A percentile compares a stretch with the other conserved stretches of the same genome.
Conservation (phyloP, 2,797 vertebrate genomes). For the Natrix natrix region DNA sequence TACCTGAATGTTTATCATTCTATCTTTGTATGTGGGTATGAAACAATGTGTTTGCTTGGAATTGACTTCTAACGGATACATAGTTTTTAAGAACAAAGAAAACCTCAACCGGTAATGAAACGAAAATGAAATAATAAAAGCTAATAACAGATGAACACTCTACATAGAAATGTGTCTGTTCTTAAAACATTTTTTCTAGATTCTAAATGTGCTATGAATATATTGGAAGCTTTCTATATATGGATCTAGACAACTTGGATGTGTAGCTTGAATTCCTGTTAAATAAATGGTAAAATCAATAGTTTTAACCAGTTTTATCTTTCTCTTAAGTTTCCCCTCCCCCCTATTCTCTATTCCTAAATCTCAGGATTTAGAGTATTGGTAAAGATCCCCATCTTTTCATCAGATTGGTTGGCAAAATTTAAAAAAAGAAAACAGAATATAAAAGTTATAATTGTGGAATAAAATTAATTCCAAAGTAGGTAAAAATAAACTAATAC, state of each 20-base stretch:
- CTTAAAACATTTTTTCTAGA: neutral
- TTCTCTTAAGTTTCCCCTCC: neutral
- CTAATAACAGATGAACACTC: neutral
- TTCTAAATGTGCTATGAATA: neutral
- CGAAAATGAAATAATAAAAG: constrained; percentile 8
- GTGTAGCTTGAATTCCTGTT: neutral
- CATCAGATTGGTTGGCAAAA: neutral
- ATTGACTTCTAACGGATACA: neutral
- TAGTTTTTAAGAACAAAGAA: neutral
- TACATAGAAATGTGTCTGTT: neutral
- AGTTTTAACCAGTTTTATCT: neutral
- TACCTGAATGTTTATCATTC: neutral
- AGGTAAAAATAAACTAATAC: neutral
- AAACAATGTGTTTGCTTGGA: neutral
- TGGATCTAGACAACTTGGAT: neutral
- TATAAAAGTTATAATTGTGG: neutral
- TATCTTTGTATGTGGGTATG: neutral
- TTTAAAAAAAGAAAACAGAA: neutral
- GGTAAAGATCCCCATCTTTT: no score
- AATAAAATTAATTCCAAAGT: neutral
- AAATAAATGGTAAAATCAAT: neutral
- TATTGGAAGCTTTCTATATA: neutral
- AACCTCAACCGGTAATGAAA: neutral
- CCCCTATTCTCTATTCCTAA: neutral
- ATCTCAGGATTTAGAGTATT: neutral